Percentiles rank a stretch among this genome's conserved stretches.
Conservation (phyloP, 1,140 invertebrate genomes). For the Drosophila ananassae region DNA sequence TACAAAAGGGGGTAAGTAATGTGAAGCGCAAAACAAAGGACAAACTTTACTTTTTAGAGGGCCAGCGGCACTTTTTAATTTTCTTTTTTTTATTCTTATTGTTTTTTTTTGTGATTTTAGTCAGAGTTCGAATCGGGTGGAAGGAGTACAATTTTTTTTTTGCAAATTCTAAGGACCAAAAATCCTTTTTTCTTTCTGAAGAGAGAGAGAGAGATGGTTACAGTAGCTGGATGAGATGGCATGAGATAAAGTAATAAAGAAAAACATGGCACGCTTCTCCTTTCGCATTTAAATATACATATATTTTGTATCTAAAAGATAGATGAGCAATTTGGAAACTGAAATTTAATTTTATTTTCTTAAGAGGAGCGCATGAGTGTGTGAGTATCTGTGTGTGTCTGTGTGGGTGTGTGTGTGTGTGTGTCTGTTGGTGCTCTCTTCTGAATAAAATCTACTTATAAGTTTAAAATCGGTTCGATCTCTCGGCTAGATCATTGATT, state of each 20-base stretch:
- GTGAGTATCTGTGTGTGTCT: conserved; percentile 23
- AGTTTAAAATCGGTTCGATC: conserved; percentile 35
- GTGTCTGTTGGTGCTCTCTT: conserved; percentile 36
- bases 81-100: conserved; percentile 8
- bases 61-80: conserved; percentile 15
- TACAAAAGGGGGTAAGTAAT: neutral
- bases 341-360: conserved; percentile 22
- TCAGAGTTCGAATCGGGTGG: conserved; percentile 26
- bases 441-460: conserved; percentile 66
- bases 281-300: conserved; percentile 23
- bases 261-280: conserved; percentile 69
- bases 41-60: conserved; percentile 5
- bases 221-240: conserved; percentile 37
- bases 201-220: conserved; percentile 50
- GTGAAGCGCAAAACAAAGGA: conserved; percentile 30
- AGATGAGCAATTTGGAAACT: conserved; percentile 45
- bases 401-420: conserved; percentile 30
- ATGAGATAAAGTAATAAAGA: conserved; percentile 46
- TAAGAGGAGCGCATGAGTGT: conserved; percentile 30
- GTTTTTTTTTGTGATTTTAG: conserved; percentile 7
- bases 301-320: neutral
- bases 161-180: conserved; percentile 17
- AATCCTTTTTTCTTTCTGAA: conserved; percentile 25
- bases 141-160: conserved; percentile 52
- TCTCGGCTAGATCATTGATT: conserved; percentile 45